Base-by-base conservation (phyloP, 2,797 vertebrate species). In the Labroides dimidiatus region DNA sequence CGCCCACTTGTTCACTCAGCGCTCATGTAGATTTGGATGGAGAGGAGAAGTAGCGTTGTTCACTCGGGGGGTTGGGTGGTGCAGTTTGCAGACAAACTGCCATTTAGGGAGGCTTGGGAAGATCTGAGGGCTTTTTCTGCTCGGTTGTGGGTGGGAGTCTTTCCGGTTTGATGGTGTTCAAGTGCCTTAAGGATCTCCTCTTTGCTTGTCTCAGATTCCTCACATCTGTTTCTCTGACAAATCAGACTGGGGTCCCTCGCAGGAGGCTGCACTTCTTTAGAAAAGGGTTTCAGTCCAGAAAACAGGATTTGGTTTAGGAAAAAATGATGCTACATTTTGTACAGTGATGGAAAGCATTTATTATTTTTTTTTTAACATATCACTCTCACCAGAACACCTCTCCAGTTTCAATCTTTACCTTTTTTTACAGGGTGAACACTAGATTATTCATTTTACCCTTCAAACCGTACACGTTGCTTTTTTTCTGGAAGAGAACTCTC, bases 121-220 rank as follows among this genome's bases (percentile, higher is more conserved):
- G 86, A 82, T 86, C 77, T 84, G 80, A 86, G 87, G 75, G 72
- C 67, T 87, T 84, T 81, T 81, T 57, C 64, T 68, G 61, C 70
- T 69, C 19, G 55, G 63, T 68, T 65, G 81, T 78, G 85, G 84
- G 81, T 80, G 86, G 85, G 77, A 77, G 74, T 81, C 72, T 88
- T 82, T 90, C 81, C 81, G 72, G 82, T 84, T 79, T 86, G 84
- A 83, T 86, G 82, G 79, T 75, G 84, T 91, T 88, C 84, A 92
- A 93, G 94, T 94, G 93, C 93, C 93, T 94, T 94, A 77, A 87
- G 92, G 87, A 81, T 76, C 78, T 84, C 70, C 78, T 84, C 71
- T 76, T 66, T 73, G 60, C 78, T 71, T 67, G 64, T 77, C 65
- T 88, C 71, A 70, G 75, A 79, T 74, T 73, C 72, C 72, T 66